Base-by-base conservation (phyloP, 2,888 invertebrate species). In the Dryobotodes eremita region DNA sequence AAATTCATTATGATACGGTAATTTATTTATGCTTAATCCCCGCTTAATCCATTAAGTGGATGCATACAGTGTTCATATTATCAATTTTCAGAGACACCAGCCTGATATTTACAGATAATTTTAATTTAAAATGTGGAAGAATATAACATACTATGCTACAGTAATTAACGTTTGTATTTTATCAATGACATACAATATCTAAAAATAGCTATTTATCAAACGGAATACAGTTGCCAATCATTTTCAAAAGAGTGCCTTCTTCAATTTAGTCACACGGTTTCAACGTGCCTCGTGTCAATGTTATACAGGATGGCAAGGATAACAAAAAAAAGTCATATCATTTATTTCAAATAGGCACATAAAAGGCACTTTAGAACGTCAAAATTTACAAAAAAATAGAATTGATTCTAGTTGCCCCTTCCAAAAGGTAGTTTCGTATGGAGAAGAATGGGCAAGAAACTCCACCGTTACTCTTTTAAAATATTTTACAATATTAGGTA, bases 31-130 rank as follows among this genome's bases (percentile, higher is more conserved):
- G n/a, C 59, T 70, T 71, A 42, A 71, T 20, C 20, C 42, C 8
- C 15, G 23, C 20, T 42, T 50, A 77, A 76, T 62, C 42, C 50
- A 77, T 62, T 53, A 77, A 31, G 8, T 77, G 3, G 0, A 42
- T 53, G 61, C 13, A 53, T 20, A n/a, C 53, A 31, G 42, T 62
- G 17, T 31, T 62, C 15, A 36, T 55, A 23, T 23, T 36, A 48
- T 42, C 0, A 65, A 36, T 48, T 48, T 36, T 23, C 23, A 57
- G 17, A 65, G 11, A 36, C 17, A 76, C 42, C 10, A 36, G n/a
- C 53, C 10, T 48, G n/a, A 46, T 55, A 26, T 36, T 26, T 61
- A 50, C 7, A 5, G 31, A 46, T 46, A 36, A 46, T 77, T 64
- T 48, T 8, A 64, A 78, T 36, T 53, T 0, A 31, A 53, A 64